Percentiles rank a stretch among this genome's conserved stretches.
Evolutionary conservation across 2,888 invertebrate genomes (phyloP).

Genomic region (Buathra laborator): DNA sequence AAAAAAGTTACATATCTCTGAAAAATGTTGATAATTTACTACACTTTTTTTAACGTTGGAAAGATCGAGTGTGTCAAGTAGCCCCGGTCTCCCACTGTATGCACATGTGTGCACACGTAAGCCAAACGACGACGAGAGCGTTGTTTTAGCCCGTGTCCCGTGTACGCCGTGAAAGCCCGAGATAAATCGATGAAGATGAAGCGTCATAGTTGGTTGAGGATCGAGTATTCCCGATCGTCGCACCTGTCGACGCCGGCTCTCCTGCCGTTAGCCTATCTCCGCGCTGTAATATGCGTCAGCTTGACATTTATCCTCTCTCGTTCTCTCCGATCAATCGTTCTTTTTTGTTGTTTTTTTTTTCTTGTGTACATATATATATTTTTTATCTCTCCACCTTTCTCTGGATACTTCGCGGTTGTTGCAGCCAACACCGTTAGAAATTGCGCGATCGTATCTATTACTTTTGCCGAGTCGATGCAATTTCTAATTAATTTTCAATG

Average conservation of each 20-base stretch:
- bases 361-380: not conserved
- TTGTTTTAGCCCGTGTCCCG: conserved; percentile 1
- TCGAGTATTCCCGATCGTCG: conserved; percentile 52
- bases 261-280: conserved; percentile 26
- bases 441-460: conserved; percentile 42
- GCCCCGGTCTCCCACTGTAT: not conserved
- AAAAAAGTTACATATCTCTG: not conserved
- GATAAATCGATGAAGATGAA: conserved; percentile 59
- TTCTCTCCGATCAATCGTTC: conserved; percentile 46
- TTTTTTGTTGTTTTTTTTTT: conserved; percentile 40
- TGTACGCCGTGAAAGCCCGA: conserved; percentile 42
- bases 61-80: not conserved
- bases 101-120: conserved; percentile 17
- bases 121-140: conserved; percentile 35
- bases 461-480: conserved; percentile 11
- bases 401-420: not conserved
- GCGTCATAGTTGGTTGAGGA: conserved; percentile 22
- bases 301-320: conserved; percentile 65
- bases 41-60: not conserved
- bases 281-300: conserved; percentile 53
- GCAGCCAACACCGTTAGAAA: conserved; percentile 37
- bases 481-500: conserved; percentile 60
- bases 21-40: not conserved
- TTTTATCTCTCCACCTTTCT: conserved; percentile 10
- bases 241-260: conserved; percentile 62